Evolutionary conservation across 2,113 vertebrate genomes (phyloP).

Genomic region (Dicaeum eximium): DNA sequence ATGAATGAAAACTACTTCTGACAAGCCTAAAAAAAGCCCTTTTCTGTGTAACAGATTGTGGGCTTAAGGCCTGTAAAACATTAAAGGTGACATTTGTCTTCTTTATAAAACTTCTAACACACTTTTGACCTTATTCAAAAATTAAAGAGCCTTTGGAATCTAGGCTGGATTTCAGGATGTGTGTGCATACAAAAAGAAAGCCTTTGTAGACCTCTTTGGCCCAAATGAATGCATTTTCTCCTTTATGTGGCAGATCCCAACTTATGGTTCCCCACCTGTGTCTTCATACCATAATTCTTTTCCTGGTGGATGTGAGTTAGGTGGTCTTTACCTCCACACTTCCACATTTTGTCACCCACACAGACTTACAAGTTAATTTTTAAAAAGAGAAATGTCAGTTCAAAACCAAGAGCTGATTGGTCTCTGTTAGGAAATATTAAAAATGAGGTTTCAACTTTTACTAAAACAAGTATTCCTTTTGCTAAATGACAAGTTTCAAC

Average conservation of each 20-base stretch:
- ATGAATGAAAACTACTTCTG: neutral
- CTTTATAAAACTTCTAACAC: neutral
- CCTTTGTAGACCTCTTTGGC: neutral
- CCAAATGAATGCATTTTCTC: neutral
- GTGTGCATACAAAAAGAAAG: neutral
- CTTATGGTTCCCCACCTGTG: neutral
- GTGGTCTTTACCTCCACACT: neutral
- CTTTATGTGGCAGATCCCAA: neutral
- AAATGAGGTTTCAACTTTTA: neutral
- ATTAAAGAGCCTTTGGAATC: neutral
- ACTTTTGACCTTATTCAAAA: neutral
- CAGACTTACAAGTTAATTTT: neutral
- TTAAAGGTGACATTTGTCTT: neutral
- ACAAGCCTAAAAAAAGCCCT: neutral
- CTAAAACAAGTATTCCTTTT: neutral
- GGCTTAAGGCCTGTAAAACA: neutral
- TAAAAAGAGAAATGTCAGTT: neutral
- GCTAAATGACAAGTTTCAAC: neutral
- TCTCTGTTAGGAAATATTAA: neutral
- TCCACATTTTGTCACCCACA: neutral
- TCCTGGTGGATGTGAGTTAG: neutral
- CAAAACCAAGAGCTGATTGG: neutral
- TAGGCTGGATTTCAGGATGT: neutral
- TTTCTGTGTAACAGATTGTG: neutral
- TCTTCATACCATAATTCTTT: neutral